A percentile compares a stretch with the other conserved stretches of the same genome.
Conservation (phyloP, 2,797 vertebrate species). For the Alouatta caraya region DNA sequence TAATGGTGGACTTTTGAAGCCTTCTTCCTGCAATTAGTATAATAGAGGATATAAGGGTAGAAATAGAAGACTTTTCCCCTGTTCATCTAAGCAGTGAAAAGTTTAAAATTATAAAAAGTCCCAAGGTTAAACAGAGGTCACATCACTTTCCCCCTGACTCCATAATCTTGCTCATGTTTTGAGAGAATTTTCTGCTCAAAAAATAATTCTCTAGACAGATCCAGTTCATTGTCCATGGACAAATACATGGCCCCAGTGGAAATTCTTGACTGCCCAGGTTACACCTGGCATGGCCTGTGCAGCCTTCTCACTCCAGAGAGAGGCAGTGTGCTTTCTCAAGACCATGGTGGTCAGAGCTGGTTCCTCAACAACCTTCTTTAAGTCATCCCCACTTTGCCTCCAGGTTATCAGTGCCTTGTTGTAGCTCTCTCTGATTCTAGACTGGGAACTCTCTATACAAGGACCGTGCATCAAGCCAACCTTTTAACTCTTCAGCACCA, state of each 20-base stretch:
- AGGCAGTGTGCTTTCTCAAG: not conserved
- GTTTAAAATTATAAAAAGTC: slow-evolving; percentile 57
- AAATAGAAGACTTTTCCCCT: slow-evolving; percentile 62
- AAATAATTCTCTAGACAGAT: not conserved
- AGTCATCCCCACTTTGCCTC: not conserved
- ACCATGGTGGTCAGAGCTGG: rapidly evolving
- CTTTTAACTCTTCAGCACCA: not conserved
- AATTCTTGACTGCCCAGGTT: not conserved
- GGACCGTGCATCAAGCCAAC: rapidly evolving
- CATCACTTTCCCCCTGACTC: not conserved
- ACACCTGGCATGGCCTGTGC: not conserved
- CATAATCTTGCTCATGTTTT: not conserved
- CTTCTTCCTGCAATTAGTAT: slow-evolving; percentile 69
- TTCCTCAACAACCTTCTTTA: not conserved
- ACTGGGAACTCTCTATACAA: not conserved
- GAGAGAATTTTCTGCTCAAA: slow-evolving; percentile 24
- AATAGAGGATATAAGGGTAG: slow-evolving; percentile 49
- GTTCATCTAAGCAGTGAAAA: slow-evolving; percentile 46
- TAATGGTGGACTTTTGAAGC: slow-evolving; percentile 39
- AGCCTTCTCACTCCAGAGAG: not conserved
- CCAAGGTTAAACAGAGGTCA: slow-evolving; percentile 53
- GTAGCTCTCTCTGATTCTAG: not conserved
- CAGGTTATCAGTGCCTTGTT: not conserved
- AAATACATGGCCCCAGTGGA: not conserved
- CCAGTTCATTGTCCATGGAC: not conserved